Evolutionary conservation across 1,140 invertebrate species (phyloP), one percentile per base, ranked within the genome.

Genomic region (Heliconius congener): DNA sequence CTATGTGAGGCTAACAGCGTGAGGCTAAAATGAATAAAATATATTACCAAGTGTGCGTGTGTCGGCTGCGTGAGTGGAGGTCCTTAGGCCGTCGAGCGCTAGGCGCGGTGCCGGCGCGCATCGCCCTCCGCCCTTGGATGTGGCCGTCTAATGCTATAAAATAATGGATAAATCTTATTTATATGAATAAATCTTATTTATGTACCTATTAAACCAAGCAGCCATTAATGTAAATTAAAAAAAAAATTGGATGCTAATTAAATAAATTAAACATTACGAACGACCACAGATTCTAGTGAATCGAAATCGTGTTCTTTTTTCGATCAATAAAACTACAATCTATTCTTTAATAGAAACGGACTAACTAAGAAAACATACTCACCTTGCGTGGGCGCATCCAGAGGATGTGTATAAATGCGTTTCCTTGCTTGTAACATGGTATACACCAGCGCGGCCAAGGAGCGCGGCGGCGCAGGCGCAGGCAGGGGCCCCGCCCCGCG

Each of bases 361-460:
- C 42, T 11, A 46, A 70, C 60, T 11, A 8, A 34, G 4, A 34
- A 71, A 34, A 1, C 39, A n/a, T 8, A 72, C 71, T 42, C 4
- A 72, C 71, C 34, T n/a, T 27, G 70, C 60, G 71, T n/a, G 46
- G 83, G 77, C 18, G 83, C 77, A 55, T 92, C 90, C 16, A 93
- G 85, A 13, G 91, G 90, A 42, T 91, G 88, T 60, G 91, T 93
- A 83, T 93, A 90, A 71, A 94, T 94, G 50, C 97, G 94, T 42
- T 96, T 96, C 84, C 97, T 96, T 19, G 98, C 97, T 88, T 97
- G 96, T 82, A 97, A 96, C 95, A 98, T 97, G 55, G 97, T 97
- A 89, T 98, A 98, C 4, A 99, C 98, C 39, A 98, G 97, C 18
- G 97, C 97, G 23, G 97, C 97, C 73, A 98, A 95, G 83, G 97